Evolutionary conservation across 2,888 invertebrate species (phyloP), one percentile per base, ranked within the genome.

Genomic region (Agonopterix arenella): DNA sequence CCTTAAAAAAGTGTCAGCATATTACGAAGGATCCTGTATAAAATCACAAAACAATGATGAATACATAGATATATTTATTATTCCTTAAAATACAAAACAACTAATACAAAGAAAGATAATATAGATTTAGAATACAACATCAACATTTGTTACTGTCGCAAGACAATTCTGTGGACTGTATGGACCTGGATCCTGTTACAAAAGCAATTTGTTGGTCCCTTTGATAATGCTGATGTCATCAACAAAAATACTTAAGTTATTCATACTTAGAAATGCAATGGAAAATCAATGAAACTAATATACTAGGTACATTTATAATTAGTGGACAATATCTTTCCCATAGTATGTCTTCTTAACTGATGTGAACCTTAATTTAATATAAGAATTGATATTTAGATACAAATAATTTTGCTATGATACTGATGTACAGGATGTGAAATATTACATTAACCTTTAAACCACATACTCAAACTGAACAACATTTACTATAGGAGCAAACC

Each of bases 31-130:
- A 13, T 13, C 13, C 2, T 13, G 13, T 40, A 40, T 40, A 40
- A 48, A 46, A 64, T 62, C 58, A 68, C 49, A 62, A 54, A 58
- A 49, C 47, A 47, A 51, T 70, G 58, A 67, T 66, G 72, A 76
- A 80, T 77, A 77, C 68, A 77, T 74, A 28, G 28, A 28, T 28
- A 73, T 57, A 68, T 75, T 73, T 74, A 73, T 78, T 76, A 67
- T 61, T 62, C 59, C 67, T 75, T 74, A 76, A 64, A 73, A 68
- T 75, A 75, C 61, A 76, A 78, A 80, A 80, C 70, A 66, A 68
- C 66, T 68, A 63, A 68, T 64, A 68, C 68, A 73, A 70, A 65
- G 55, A 64, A 61, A 70, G 58, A 62, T 59, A 66, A 59, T 64
- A 57, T 61, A 47, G 38, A 46, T 43, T 46, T 45, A 66, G 59